These are phyloP conservation scores for Platyura marginata DNA, from an alignment of 1,140 invertebrate species.

Conservation along the genomic window DNA sequence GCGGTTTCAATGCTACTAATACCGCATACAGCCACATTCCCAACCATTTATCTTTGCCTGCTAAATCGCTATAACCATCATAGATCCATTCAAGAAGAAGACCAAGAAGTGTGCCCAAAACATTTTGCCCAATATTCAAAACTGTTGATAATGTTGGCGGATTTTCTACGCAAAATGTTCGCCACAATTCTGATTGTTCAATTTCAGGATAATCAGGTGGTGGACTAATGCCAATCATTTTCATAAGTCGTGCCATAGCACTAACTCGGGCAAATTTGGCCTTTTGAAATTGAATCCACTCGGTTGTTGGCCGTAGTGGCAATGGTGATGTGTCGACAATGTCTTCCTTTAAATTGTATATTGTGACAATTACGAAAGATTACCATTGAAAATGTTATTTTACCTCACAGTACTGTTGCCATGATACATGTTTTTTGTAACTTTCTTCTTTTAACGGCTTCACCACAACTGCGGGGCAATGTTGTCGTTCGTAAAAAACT, in stretches of 20 bases:
- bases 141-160: conserved; percentile 13
- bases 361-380: not conserved
- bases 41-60: conserved; percentile 12
- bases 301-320: conserved; percentile 12
- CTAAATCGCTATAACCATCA: conserved; percentile 10
- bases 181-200: conserved; percentile 12
- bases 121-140: conserved; percentile 12
- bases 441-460: conserved; percentile 6
- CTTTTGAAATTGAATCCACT: conserved; percentile 15
- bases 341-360: not conserved
- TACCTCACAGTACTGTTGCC: not conserved
- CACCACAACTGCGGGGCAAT: conserved; percentile 16
- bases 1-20: conserved; percentile 16
- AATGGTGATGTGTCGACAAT: not conserved
- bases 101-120: conserved; percentile 15
- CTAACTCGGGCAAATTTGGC: too few species aligned
- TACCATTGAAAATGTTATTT: conserved; percentile 8
- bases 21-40: conserved; percentile 18
- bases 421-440: not conserved
- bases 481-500: conserved; percentile 18
- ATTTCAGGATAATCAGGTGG: not conserved
- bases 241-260: too few species aligned
- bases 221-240: not conserved
- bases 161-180: conserved; percentile 12
- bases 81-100: conserved; percentile 15